Evolutionary conservation across 2,888 invertebrate species (phyloP), one percentile per base, ranked within the genome.

Genomic region (Yponomeuta malinellus): DNA sequence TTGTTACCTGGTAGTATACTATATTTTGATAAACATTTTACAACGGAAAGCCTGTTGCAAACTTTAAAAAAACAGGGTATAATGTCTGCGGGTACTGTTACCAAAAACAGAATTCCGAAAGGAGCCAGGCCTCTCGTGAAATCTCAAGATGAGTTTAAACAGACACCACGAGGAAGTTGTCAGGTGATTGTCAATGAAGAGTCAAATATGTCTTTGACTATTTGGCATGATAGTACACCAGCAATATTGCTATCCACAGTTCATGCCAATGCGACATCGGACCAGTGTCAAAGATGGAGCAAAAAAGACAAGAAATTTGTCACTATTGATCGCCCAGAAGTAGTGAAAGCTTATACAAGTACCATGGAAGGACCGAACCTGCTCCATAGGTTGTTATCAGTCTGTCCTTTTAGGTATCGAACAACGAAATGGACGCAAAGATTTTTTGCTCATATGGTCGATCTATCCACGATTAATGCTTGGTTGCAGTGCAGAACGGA

Each of bases 21-120:
- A 29, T 71, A 66, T 31, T 66, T 48, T 48, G 71, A 71, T 33
- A 43, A 52, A 23, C 48, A 66, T 52, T 71, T 71, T 63, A 71
- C 71, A 10, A 33, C 66, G 10, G 66, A 23, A 66, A 71, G 52
- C 48, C 52, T 71, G 43, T 31, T 63, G 12, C 10, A 31, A 48
- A 63, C 52, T 29, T 43, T 71, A 48, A 52, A 4, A 63, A 63
- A 63, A 63, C 3, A 15, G 43, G 8, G 6, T 43, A 43, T 43
- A 43, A 43, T 43, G 43, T 43, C 43, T 5, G 43, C 43, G 43
- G 43, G 43, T 43, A 43, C 43, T 43, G 43, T 43, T 43, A 8
- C 43, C 8, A 43, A 43, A 43, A 43, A 5, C 1, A 43, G 43
- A 8, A 43, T 43, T 43, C 43, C 43, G 6, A 43, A 43, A 43